These are phyloP conservation scores for Dicrurus megarhynchus DNA, from an alignment of 2,113 vertebrate species.

Conservation along the genomic window DNA sequence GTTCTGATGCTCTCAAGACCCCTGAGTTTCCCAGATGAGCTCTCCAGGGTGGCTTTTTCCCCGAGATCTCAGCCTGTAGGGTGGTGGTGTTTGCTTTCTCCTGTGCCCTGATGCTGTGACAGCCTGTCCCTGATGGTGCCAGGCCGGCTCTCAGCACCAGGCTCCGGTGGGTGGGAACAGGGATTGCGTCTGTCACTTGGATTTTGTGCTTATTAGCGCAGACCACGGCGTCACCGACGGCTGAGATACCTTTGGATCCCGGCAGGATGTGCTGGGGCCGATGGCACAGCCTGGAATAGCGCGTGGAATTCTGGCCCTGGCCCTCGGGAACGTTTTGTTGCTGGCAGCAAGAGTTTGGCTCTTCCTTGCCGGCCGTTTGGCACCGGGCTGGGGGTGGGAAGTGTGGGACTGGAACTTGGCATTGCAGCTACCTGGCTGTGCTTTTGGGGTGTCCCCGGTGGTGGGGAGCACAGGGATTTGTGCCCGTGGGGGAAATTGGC, in stretches of 20 bases:
- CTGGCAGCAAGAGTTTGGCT: neutral
- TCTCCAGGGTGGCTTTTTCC: neutral
- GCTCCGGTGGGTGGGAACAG: neutral
- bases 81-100: neutral
- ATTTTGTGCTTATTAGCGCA: neutral
- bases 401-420: neutral
- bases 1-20: neutral
- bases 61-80: neutral
- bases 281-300: neutral
- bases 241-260: neutral
- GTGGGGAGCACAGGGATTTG: neutral
- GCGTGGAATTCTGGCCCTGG: neutral
- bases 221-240: accelerated
- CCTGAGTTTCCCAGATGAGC: neutral
- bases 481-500: accelerated
- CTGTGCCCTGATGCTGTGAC: neutral
- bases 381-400: neutral
- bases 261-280: neutral
- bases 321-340: neutral
- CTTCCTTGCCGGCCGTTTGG: neutral
- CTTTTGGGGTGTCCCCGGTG: neutral
- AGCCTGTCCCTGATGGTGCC: neutral
- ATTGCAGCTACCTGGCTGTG: neutral
- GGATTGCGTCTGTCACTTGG: neutral
- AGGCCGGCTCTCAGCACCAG: neutral